Conservation (phyloP, 2,888 invertebrate species). For the Dicycla oo region DNA sequence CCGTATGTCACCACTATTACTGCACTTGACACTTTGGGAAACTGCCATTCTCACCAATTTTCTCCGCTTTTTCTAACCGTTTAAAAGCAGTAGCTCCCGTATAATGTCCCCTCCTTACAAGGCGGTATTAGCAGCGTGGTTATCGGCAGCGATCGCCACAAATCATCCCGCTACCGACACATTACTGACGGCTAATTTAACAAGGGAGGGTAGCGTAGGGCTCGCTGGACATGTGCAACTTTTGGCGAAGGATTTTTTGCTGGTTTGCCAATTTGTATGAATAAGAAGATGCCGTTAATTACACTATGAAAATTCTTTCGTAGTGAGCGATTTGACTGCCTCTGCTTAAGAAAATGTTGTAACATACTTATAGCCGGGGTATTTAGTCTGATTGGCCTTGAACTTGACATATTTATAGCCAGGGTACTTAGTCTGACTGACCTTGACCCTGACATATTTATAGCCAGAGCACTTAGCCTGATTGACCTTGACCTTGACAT, state of each 20-base stretch:
- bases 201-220: conserved; percentile 52
- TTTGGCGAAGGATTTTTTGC: not conserved
- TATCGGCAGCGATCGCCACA: conserved; percentile 73
- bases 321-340: too few species aligned
- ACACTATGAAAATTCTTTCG: too few species aligned
- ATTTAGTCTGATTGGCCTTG: too few species aligned
- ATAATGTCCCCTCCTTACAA: conserved; percentile 64
- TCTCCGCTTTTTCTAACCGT: conserved; percentile 23
- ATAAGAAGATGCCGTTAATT: not conserved
- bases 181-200: conserved; percentile 79
- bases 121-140: conserved; percentile 71
- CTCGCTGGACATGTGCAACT: conserved; percentile 34
- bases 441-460: too few species aligned
- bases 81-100: conserved; percentile 25
- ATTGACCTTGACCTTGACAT: too few species aligned
- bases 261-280: not conserved
- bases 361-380: too few species aligned
- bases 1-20: not conserved
- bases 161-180: conserved; percentile 74
- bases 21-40: not conserved
- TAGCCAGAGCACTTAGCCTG: too few species aligned
- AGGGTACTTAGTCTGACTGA: too few species aligned
- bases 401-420: too few species aligned
- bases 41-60: conserved; percentile 6
- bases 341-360: too few species aligned